phyloP scores from a whole-genome alignment of 2,113 vertebrate species.

The Syngnathoides biaculeatus region DNA sequence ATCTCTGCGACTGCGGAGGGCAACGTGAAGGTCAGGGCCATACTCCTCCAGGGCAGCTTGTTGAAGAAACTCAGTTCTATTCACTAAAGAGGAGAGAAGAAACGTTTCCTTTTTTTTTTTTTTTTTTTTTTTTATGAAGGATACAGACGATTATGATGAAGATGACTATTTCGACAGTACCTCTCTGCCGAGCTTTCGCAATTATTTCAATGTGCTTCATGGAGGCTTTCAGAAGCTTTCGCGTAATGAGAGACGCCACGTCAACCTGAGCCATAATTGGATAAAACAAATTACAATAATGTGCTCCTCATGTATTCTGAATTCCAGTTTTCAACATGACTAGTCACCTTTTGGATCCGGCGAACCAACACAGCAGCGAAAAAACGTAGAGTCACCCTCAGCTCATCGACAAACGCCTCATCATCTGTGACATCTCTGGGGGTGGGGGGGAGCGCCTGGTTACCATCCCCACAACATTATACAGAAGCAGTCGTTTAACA shows the following conservation, averaged over 20 bases:
- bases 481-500: not conserved
- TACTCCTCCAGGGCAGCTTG: slow-evolving; percentile 94
- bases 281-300: not conserved
- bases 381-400: slow-evolving; percentile 86
- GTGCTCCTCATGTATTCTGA: not conserved
- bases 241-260: slow-evolving; percentile 87
- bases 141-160: not conserved
- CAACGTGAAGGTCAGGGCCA: slow-evolving; percentile 90
- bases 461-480: not conserved
- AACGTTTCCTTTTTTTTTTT: not conserved
- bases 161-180: slow-evolving; percentile 60
- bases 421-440: slow-evolving; percentile 91
- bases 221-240: slow-evolving; percentile 90
- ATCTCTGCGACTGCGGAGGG: slow-evolving; percentile 90
- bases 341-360: slow-evolving; percentile 87
- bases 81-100: slow-evolving; percentile 68
- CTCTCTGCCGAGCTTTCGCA: slow-evolving; percentile 91
- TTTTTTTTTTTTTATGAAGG: not conserved
- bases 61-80: slow-evolving; percentile 85
- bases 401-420: slow-evolving; percentile 92
- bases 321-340: not conserved
- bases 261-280: slow-evolving; percentile 77
- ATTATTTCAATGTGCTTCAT: slow-evolving; percentile 98
- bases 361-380: slow-evolving; percentile 89
- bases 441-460: no score